Evolutionary conservation across 2,113 vertebrate species (phyloP).

Genomic region (Lasiurus cinereus): DNA sequence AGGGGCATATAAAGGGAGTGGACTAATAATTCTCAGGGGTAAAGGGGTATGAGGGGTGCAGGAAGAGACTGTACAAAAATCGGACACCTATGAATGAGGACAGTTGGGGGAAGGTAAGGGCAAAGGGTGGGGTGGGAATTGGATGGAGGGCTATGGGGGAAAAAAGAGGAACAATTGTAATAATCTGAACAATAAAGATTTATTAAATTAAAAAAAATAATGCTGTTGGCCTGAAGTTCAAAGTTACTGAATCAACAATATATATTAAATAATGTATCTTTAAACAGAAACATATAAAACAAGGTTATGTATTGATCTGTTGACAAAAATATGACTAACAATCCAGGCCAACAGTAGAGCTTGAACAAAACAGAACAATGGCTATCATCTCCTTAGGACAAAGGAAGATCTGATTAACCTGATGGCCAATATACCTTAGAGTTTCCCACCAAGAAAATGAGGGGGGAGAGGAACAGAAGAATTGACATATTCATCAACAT

Average conservation of each 20-base stretch:
- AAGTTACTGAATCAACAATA: neutral
- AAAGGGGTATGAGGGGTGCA: too few species aligned
- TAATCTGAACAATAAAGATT: too few species aligned
- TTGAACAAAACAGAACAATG: neutral
- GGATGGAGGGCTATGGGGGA: too few species aligned
- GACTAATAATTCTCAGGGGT: too few species aligned
- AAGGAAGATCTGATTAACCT: neutral
- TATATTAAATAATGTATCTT: neutral
- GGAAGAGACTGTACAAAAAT: too few species aligned
- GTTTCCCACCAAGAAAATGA: neutral
- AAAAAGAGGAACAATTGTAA: too few species aligned
- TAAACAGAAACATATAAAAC: slow-evolving; percentile 26
- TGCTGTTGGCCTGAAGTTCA: neutral
- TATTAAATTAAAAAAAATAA: neutral
- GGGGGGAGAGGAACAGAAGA: neutral
- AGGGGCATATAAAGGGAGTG: too few species aligned
- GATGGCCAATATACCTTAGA: neutral
- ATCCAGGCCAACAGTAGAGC: neutral
- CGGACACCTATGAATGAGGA: too few species aligned
- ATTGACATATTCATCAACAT: neutral
- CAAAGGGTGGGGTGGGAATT: too few species aligned
- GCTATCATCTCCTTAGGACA: neutral
- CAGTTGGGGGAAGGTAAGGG: too few species aligned
- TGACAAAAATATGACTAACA: neutral
- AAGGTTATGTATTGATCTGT: neutral